Evolutionary conservation across 1,140 invertebrate species (phyloP), one percentile per base, ranked within the genome.

Genomic region (Pantala flavescens): DNA sequence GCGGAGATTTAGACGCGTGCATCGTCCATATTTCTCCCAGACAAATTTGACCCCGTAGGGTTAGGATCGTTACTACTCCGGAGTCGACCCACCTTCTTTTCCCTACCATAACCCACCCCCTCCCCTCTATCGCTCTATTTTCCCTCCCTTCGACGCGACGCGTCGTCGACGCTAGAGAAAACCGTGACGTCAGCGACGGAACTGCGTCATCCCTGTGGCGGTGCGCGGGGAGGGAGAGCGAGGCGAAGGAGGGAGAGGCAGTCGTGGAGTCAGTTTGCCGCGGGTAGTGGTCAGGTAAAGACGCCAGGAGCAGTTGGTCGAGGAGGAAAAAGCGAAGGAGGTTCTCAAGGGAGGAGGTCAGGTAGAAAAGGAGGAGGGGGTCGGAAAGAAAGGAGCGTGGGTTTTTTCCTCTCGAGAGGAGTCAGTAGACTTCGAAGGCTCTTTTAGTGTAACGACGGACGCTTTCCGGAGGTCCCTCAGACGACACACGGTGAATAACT

Each of bases 171-270:
- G 49, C 49, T 63, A 63, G 49, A 63, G 49, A 63, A 63, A 63
- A 63, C 49, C 49, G 49, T 63, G 49, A 63, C 49, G 49, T 63
- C 49, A 63, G 49, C 49, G 49, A 63, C 49, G 49, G 49, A 63
- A 63, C 49, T 63, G 49, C 49, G 49, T 63, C 49, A 63, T 63
- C 49, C 49, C 49, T 16, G 3, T 21, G 49, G 49, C 49, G 49
- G 49, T 63, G 49, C 49, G 49, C 16, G n/a, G 49, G 49, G 49
- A 63, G 49, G 49, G 5, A 16, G 49, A 63, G 3, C 49, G 49
- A 63, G 49, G 49, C 49, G 49, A 12, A 12, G 49, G 49, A 16
- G 49, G 49, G 49, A 63, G 49, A 16, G n/a, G 16, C 49, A 63
- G 49, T 21, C 49, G 49, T 7, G 49, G 49, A 63, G 49, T 63